Percentiles rank a stretch among this genome's conserved stretches.
These are phyloP conservation scores for Electrona antarctica DNA, from an alignment of 2,113 vertebrate species.

Conservation along the genomic window DNA sequence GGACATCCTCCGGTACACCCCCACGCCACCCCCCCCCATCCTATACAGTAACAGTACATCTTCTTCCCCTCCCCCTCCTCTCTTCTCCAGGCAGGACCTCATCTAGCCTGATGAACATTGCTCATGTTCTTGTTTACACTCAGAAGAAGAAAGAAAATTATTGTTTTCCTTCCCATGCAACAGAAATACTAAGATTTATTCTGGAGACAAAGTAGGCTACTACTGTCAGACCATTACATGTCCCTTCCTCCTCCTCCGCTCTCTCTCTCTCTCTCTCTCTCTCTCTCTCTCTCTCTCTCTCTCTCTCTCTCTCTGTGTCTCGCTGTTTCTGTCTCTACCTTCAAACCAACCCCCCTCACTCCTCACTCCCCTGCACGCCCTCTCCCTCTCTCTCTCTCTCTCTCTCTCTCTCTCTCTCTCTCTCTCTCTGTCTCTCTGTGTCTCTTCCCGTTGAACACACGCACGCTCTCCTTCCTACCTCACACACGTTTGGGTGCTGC, in stretches of 20 bases:
- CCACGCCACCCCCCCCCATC: not conserved
- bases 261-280: conserved; percentile 26
- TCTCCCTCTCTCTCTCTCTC: conserved; percentile 12
- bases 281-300: not conserved
- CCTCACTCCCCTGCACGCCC: conserved; percentile 5
- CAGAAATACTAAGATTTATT: conserved; percentile 27
- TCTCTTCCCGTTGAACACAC: conserved; percentile 42
- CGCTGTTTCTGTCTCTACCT: not conserved
- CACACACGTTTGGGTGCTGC: conserved; percentile 65
- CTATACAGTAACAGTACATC: not conserved
- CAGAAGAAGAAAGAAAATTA: not conserved
- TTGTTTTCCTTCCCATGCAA: not conserved
- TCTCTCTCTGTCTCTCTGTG: not conserved
- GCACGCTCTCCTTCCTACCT: conserved; percentile 51
- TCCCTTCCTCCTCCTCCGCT: conserved; percentile 11
- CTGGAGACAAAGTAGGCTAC: conserved; percentile 26
- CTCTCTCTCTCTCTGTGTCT: not conserved
- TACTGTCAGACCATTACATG: conserved; percentile 20
- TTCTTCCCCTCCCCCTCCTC: not conserved
- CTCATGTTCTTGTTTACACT: conserved; percentile 2
- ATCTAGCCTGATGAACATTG: conserved; percentile 7
- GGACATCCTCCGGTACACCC: not conserved
- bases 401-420: conserved; percentile 2
- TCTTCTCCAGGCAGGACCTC: not conserved
- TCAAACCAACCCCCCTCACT: not conserved